A percentile compares a stretch with the other conserved stretches of the same genome.
Evolutionary conservation across 2,113 vertebrate genomes (phyloP).

Genomic region (Calidris pugnax): DNA sequence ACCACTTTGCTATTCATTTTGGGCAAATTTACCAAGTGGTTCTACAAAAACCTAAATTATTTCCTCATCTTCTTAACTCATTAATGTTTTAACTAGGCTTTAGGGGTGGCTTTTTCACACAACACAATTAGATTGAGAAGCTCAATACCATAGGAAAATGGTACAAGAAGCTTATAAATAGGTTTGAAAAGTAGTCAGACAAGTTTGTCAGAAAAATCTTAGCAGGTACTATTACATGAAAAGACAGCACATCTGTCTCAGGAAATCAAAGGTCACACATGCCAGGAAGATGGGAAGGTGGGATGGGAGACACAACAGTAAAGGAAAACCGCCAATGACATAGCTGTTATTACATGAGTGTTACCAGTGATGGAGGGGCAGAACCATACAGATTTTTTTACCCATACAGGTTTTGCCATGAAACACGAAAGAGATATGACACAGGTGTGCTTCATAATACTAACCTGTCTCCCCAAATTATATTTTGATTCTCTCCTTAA

Average conservation of each 20-base stretch:
- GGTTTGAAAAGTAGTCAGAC: background rate
- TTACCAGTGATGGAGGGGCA: background rate
- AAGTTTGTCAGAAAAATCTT: background rate
- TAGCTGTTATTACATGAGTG: fast-evolving
- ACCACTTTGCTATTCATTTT: background rate
- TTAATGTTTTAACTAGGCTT: background rate
- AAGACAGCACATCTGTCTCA: background rate
- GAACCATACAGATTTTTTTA: background rate
- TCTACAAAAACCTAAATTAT: background rate
- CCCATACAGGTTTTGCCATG: background rate
- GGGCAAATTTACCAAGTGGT: background rate
- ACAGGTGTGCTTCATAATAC: background rate
- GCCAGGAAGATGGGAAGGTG: background rate
- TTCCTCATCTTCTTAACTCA: background rate
- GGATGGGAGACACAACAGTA: background rate
- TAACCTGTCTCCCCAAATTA: background rate
- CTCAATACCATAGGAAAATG: background rate
- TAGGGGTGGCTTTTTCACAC: background rate
- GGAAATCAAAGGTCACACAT: background rate
- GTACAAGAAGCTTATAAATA: background rate
- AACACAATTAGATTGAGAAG: background rate
- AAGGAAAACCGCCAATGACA: background rate
- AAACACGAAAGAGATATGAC: background rate
- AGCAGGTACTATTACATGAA: background rate
- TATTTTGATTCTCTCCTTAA: background rate